phyloP scores from a whole-genome alignment of 2,888 invertebrate genomes.

The Deroplatys truncata region DNA sequence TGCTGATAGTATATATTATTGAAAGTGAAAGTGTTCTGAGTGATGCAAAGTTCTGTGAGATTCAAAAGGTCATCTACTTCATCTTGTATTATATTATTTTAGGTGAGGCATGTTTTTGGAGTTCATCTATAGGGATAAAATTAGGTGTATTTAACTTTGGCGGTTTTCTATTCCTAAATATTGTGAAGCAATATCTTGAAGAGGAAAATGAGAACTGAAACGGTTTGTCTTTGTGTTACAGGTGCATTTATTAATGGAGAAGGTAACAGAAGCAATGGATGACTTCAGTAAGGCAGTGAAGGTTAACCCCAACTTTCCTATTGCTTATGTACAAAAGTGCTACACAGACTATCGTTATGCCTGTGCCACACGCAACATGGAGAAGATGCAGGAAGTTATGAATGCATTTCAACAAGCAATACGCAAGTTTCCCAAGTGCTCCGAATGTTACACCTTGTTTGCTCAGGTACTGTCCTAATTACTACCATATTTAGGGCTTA shows the following conservation, averaged over 20 bases:
- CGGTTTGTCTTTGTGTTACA: slow-evolving; percentile 44
- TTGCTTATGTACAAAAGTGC: slow-evolving; percentile 85
- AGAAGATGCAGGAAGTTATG: slow-evolving; percentile 61
- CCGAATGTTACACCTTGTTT: slow-evolving; percentile 83
- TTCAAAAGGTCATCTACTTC: too few relatives aligned
- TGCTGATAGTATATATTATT: too few relatives aligned
- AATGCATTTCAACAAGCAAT: slow-evolving; percentile 70
- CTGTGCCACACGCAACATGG: slow-evolving; percentile 56
- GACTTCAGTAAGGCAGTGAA: slow-evolving; percentile 82
- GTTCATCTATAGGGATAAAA: too few relatives aligned
- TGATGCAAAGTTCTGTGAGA: too few relatives aligned
- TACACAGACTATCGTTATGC: slow-evolving; percentile 81
- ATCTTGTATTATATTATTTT: too few relatives aligned
- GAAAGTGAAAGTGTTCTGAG: too few relatives aligned
- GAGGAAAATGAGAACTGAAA: too few relatives aligned
- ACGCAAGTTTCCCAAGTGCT: slow-evolving; percentile 75
- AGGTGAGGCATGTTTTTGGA: too few relatives aligned
- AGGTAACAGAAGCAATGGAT: slow-evolving; percentile 70
- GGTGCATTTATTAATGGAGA: slow-evolving; percentile 77
- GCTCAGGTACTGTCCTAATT: slow-evolving; percentile 62
- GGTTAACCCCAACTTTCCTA: slow-evolving; percentile 77
- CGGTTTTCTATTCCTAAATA: too few relatives aligned
- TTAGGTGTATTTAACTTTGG: too few relatives aligned
- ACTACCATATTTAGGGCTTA: too few relatives aligned
- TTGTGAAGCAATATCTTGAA: too few relatives aligned